Conservation (phyloP, 2,113 vertebrate species). For the Spea multiplicata region DNA sequence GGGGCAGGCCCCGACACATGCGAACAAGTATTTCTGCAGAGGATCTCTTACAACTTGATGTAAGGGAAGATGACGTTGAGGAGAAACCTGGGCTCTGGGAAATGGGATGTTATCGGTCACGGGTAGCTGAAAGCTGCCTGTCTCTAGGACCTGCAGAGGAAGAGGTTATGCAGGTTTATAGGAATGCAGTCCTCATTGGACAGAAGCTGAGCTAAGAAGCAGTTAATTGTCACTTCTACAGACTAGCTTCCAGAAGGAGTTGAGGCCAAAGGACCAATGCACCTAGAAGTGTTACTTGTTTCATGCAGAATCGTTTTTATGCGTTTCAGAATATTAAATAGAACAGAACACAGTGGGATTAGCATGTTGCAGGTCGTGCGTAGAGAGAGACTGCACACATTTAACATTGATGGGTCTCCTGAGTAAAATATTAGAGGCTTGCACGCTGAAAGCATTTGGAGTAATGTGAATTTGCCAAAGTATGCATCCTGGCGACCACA, state of each 20-base stretch:
- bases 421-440: background rate
- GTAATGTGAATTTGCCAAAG: background rate
- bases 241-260: background rate
- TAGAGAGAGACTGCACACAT: background rate
- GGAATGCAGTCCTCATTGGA: constrained; percentile 60
- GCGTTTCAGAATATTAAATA: background rate
- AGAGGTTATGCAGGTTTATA: constrained; percentile 66
- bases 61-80: constrained; percentile 47
- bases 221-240: background rate
- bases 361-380: too few relatives aligned
- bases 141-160: constrained; percentile 72
- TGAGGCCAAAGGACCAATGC: background rate
- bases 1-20: constrained; percentile 55
- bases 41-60: constrained; percentile 75
- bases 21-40: constrained; percentile 83
- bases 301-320: background rate
- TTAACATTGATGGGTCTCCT: background rate
- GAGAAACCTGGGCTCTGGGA: constrained; percentile 37
- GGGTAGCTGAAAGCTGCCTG: constrained; percentile 69
- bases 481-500: background rate
- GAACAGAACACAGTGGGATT: background rate
- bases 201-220: constrained; percentile 67
- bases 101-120: constrained; percentile 58
- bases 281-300: too few relatives aligned
- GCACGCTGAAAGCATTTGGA: background rate